These are phyloP conservation scores for Pomatorhinus ruficollis DNA, from an alignment of 2,113 vertebrate species.

Conservation along the genomic window DNA sequence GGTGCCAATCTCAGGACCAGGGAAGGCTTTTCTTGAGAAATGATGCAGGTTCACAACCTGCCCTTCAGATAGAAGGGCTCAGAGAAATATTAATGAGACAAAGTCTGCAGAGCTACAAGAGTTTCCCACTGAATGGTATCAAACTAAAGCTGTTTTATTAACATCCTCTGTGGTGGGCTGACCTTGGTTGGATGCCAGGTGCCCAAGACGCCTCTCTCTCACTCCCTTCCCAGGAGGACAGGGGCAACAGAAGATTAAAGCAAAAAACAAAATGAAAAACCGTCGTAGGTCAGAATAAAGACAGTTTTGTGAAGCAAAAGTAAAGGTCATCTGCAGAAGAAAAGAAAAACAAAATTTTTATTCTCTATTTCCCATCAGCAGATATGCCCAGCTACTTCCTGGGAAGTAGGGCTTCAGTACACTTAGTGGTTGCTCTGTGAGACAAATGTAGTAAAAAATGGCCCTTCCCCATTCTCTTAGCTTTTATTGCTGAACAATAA, in stretches of 20 bases:
- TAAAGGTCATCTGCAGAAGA: background rate
- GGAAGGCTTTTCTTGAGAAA: background rate
- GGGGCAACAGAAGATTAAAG: background rate
- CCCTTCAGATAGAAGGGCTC: background rate
- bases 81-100: background rate
- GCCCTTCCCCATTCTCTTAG: background rate
- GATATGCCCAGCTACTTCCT: background rate
- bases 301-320: background rate
- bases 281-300: accelerated
- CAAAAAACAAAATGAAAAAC: background rate
- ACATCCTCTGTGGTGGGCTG: background rate
- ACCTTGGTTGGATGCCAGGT: background rate
- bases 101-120: background rate
- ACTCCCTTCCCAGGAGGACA: background rate
- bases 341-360: background rate
- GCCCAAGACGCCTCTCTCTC: background rate
- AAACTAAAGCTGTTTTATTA: background rate
- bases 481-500: background rate
- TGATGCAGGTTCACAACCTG: background rate
- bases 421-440: background rate
- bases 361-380: background rate
- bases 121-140: background rate
- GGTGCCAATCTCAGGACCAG: background rate
- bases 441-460: background rate
- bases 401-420: background rate